Evolutionary conservation across 2,797 vertebrate genomes (phyloP).

Genomic region (Lindbergichthys nudifrons): DNA sequence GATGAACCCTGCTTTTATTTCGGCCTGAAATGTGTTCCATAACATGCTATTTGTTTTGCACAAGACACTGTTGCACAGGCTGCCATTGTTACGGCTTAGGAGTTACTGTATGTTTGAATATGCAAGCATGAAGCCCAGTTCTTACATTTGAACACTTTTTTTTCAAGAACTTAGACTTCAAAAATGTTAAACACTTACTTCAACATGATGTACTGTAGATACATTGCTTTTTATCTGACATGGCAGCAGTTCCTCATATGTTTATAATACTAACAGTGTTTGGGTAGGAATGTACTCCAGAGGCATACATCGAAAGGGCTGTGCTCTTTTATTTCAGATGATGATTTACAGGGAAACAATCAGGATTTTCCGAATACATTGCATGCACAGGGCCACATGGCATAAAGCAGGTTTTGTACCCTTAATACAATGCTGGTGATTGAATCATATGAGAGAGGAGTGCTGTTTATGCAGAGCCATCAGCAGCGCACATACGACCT

Average conservation of each 20-base stretch:
- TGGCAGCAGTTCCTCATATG: slow-evolving; percentile 32
- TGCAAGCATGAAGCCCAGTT: not conserved
- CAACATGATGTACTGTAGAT: not conserved
- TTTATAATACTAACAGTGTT: slow-evolving; percentile 26
- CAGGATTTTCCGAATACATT: not conserved
- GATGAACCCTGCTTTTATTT: not conserved
- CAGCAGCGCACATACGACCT: not conserved
- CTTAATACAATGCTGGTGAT: slow-evolving; percentile 14
- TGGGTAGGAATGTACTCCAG: slow-evolving; percentile 12
- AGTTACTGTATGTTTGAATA: not conserved
- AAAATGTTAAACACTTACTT: not conserved
- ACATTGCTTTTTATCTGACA: slow-evolving; percentile 9
- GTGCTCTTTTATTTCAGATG: slow-evolving; percentile 32
- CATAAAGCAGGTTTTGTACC: slow-evolving; percentile 15
- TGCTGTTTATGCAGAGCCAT: not conserved
- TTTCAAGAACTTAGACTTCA: too few relatives aligned
- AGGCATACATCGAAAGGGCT: slow-evolving; percentile 44
- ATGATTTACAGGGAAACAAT: slow-evolving; percentile 54
- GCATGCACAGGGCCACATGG: not conserved
- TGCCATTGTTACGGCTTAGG: not conserved
- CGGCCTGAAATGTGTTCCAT: not conserved
- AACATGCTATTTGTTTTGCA: slow-evolving; percentile 8
- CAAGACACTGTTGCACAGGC: not conserved
- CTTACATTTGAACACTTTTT: not conserved
- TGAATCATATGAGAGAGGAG: not conserved